Base-by-base conservation (phyloP, 2,888 invertebrate genomes). In the Rotaria socialis region DNA sequence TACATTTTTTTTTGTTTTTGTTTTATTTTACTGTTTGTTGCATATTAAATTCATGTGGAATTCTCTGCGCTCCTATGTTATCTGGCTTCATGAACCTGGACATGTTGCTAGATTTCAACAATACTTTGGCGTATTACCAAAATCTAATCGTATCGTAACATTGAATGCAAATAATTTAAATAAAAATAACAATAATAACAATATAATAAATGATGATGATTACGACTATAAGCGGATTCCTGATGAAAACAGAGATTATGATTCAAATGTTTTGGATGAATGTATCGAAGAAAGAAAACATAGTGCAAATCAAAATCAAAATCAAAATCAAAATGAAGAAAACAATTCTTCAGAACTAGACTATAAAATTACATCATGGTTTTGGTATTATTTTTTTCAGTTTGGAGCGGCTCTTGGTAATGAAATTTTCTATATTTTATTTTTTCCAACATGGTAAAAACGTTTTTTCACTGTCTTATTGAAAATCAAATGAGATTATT, bases 381-480 rank as follows among this genome's bases (percentile, higher is more conserved):
- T 95, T 89, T 95, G 96, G 94, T 95, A 95, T 92, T 95, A 94
- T 90, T 90, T 96, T 88, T 96, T 96, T 91, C 91, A 94, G 41
- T 93, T 96, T 90, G 96, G 96, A 35, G 95, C 96, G 0, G 94
- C 94, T 87, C 92, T 96, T 52, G 96, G 96, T 0, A 96, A 96
- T 92, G 96, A 96, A 92, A 93, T 94, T 88, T 96, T 96, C 91
- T 96, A 96, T 91, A 94, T 94, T 2, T 93, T 94, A n/a, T 96
- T 96, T 90, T 96, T 96, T 89, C 95, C 96, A 1, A 95, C 95
- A 91, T 95, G 95, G 94, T 95, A 47, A 47, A 47, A 16, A n/a
- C 5, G 19, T 6, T 67, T 6, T 19, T 19, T 6, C 4, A 55
- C 5, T 7, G 22, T 22, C 4, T 19, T 22, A 22, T 22, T 2